Evolutionary conservation across 2,113 vertebrate genomes (phyloP).

Genomic region (Calidris pygmaea): DNA sequence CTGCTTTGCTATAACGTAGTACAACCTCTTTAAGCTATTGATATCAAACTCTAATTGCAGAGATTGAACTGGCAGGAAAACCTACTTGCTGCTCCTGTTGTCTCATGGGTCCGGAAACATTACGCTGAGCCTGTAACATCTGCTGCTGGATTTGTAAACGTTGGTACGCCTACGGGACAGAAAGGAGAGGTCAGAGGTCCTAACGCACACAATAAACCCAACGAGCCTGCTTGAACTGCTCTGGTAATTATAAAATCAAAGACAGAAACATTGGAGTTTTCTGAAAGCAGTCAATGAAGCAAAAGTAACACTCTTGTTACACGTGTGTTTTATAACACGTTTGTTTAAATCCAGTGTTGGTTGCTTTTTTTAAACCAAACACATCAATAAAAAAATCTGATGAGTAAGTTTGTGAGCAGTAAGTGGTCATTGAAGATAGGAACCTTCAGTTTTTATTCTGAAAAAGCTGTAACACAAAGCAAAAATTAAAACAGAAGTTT

Average conservation of each 20-base stretch:
- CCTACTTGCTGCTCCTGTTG: slow-evolving; percentile 99
- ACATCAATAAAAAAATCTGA: neutral
- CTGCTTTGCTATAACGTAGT: neutral
- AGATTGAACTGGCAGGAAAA: neutral
- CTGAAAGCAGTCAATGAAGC: neutral
- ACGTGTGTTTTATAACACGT: neutral
- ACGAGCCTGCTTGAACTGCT: neutral
- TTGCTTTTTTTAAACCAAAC: neutral
- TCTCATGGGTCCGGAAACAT: slow-evolving; percentile 97
- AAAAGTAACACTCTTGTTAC: neutral
- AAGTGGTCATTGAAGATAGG: neutral
- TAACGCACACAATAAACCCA: neutral
- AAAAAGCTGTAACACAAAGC: neutral
- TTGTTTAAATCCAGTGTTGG: rapidly evolving
- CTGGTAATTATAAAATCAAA: neutral
- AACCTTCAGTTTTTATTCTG: neutral
- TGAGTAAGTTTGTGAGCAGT: neutral
- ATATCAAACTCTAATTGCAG: neutral
- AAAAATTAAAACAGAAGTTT: neutral
- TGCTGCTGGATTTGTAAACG: slow-evolving; percentile 99
- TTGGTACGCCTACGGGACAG: slow-evolving; percentile 88
- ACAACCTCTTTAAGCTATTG: neutral
- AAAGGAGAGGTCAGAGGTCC: neutral
- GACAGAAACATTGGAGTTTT: neutral
- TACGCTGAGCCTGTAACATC: slow-evolving; percentile 99